Conservation (phyloP, 2,888 invertebrate species). For the Drosophila macrospina region DNA sequence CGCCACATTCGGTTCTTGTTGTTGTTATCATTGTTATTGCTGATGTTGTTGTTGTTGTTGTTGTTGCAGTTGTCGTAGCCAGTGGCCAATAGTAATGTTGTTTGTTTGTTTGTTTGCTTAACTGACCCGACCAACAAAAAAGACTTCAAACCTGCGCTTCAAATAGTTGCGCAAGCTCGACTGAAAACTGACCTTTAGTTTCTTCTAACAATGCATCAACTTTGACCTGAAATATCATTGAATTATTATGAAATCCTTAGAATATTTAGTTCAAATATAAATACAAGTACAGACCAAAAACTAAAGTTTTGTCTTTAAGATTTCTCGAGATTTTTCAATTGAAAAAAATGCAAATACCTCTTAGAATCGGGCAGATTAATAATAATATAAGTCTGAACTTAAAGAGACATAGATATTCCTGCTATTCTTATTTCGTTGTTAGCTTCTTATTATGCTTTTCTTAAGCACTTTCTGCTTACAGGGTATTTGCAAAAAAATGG, state of each 20-base stretch:
- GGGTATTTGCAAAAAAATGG: background rate
- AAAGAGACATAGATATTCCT: too few relatives aligned
- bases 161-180: background rate
- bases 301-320: background rate
- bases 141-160: background rate
- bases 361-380: too few relatives aligned
- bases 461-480: background rate
- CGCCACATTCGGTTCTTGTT: slow-evolving; percentile 20
- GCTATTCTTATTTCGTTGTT: too few relatives aligned
- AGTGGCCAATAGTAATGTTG: slow-evolving; percentile 20
- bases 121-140: background rate
- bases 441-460: background rate
- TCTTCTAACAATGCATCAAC: too few relatives aligned
- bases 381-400: too few relatives aligned
- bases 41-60: slow-evolving; percentile 14
- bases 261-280: background rate
- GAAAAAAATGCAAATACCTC: too few relatives aligned
- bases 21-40: slow-evolving; percentile 16
- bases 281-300: too few relatives aligned
- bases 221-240: background rate
- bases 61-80: slow-evolving; percentile 25
- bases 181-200: background rate
- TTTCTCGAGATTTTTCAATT: background rate
- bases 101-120: slow-evolving; percentile 14
- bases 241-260: background rate